Evolutionary conservation across 1,140 invertebrate genomes (phyloP), one percentile per base, ranked within the genome.

Genomic region (Teleogryllus occipitalis): DNA sequence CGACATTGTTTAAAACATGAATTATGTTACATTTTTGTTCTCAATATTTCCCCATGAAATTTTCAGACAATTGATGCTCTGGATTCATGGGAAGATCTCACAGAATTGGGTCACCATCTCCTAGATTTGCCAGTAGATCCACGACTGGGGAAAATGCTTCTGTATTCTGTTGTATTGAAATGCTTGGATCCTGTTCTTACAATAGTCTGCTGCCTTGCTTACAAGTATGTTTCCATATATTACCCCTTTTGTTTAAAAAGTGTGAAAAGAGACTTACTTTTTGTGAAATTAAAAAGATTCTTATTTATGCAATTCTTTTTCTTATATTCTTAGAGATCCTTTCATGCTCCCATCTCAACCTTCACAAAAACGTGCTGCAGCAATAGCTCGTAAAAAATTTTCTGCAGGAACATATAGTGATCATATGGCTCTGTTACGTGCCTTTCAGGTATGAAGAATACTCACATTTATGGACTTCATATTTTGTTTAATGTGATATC

Each of bases 131-230:
- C 97, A 0, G 88, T 99, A 5, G 95, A 98, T 81, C 97, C 97
- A 1, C 90, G 94, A 82, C 88, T 97, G 15, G 96, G 95, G 7
- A 97, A 98, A 88, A 95, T 97, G 91, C 86, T 99, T 46, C 87
- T 99, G 5, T 97, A 96, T 85, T 92, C 95, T 6, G 92, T 97
- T 27, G 91, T 98, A 7, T 89, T 99, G 47, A 96, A 96, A 85
- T 99, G 98, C 85, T 86, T 99, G 4, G 96, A 98, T 88, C 98
- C 98, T 8, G 90, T 99, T 46, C 86, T 99, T 39, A 98, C 97
- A 0, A 94, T 99, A 76, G 96, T 96, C 14, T 95, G 96, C 84
- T 91, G 92, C 74, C 87, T 99, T 78, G 91, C 93, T 3, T 92
- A 96, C 83, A 93, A 93, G 87, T 94, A 90, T 85, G 89, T 89